phyloP scores from a whole-genome alignment of 2,888 invertebrate species.

The Drosophila yooni region DNA sequence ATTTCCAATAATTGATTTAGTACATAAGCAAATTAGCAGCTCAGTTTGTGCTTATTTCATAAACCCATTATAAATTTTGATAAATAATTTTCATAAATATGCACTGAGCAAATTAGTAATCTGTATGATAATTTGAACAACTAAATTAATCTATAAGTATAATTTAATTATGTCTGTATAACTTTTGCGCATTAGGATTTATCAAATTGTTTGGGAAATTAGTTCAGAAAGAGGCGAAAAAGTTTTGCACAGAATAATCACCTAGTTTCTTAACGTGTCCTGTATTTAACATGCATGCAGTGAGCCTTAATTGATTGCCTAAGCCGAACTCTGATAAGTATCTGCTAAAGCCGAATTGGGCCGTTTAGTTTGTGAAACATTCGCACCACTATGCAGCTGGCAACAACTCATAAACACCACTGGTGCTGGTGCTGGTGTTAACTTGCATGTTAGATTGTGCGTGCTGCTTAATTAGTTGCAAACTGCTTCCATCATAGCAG shows the following conservation, averaged over 20 bases:
- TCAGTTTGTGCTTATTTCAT: neutral
- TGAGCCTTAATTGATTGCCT: constrained; percentile 49
- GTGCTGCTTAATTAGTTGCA: constrained; percentile 80
- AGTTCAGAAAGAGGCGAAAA: constrained; percentile 8
- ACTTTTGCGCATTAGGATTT: constrained; percentile 7
- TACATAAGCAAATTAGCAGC: no score
- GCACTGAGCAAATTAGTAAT: neutral
- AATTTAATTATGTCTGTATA: constrained; percentile 3
- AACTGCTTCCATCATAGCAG: constrained; percentile 74
- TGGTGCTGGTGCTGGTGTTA: constrained; percentile 59
- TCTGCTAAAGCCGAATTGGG: neutral
- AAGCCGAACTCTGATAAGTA: constrained; percentile 43
- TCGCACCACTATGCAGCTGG: constrained; percentile 47
- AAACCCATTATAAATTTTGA: neutral
- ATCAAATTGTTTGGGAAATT: constrained; percentile 35
- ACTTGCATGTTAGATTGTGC: constrained; percentile 81
- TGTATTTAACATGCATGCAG: neutral
- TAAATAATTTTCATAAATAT: neutral
- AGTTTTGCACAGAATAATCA: constrained; percentile 32
- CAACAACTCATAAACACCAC: neutral
- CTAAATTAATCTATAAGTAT: neutral
- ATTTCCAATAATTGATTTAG: no score
- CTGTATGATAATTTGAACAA: neutral
- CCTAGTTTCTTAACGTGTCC: constrained; percentile 7
- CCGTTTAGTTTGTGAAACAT: neutral